Base-by-base conservation (phyloP, 2,888 invertebrate genomes). In the Calliopum simillimum region DNA sequence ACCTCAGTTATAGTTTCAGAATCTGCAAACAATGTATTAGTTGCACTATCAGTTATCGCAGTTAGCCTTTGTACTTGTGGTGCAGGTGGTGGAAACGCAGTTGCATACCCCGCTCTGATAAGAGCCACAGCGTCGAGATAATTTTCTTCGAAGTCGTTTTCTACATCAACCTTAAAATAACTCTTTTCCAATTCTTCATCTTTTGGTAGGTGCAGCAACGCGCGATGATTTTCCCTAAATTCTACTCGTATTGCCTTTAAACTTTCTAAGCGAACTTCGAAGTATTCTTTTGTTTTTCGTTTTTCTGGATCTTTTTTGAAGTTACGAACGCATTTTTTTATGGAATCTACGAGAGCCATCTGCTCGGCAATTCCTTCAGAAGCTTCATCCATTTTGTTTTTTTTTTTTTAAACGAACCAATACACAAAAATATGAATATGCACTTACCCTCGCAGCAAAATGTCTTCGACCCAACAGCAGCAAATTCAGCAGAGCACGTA, bases 271-370 rank as follows among this genome's bases (percentile, higher is more conserved):
- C 63, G 47, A 8, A 21, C 21, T 63, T 63, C 46, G 14, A 63
- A 63, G 14, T 63, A 63, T 14, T 16, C 47, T 47, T 63, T 23
- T 44, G 63, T 63, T 19, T 63, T 63, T 19, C 47, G 63, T 47
- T n/a, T 21, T 23, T 23, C 47, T 13, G 63, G n/a, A 63, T 63
- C 63, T 21, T 63, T 63, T 21, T 63, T 63, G 46, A 47, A 63
- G 21, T 63, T 63, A 12, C 43, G 4, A 46, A 63, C n/a, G 23
- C 14, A 47, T 21, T 63, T 21, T 47, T 41, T 61, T 43, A 12
- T 33, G 43, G 8, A 43, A 61, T 44, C 16, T 16, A 25, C 8
- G 44, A 47, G 47, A 13, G 63, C 59, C 44, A 21, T 47, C 46
- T 63, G 63, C 46, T 63, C 63, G 46, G 56, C 56, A 25, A 25